Evolutionary conservation across 2,888 invertebrate genomes (phyloP), one percentile per base, ranked within the genome.

Genomic region (Lepidonotus clava): DNA sequence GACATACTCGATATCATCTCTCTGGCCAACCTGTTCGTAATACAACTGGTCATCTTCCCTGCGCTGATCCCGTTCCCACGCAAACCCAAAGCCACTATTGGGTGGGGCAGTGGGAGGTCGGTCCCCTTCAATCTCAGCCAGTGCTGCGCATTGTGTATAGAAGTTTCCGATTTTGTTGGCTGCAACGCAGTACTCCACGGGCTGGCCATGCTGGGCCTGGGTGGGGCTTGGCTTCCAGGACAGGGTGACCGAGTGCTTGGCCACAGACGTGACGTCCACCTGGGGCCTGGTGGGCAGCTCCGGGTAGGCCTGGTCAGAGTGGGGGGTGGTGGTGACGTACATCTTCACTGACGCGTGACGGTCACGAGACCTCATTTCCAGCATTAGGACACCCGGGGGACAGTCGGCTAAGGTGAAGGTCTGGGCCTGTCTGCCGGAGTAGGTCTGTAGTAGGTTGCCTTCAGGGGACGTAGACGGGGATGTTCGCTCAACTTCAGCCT

Each of bases 141-240:
- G 91, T 0, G 95, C 95, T 32, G 95, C 94, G 91, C 95, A 95
- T 51, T 95, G 92, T 0, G 95, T 95, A 14, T 93, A 91, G 90
- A 95, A 95, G 89, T 95, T 94, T 53, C 92, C 92, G 66, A 92
- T 90, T 0, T 94, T 93, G 91, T 95, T 95, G 51, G 95, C 93
- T 24, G 95, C 94, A 32, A 96, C 92, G 91, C 95, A 96, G 67
- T 88, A 88, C 38, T 86, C 71, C 28, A 88, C 83, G 0, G 84
- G 86, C 1, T 88, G 88, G 0, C 87, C 88, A 24, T 84, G 80
- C 28, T 46, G 32, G 24, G 87, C 67, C 46, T 89, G 86, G 5
- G 88, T 89, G 1, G 89, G 88, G 53, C 90, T 90, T 1, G 90
- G 86, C 84, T 91, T 90, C 92, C 92, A 92, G 18, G 90, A 85